Conservation (phyloP, 2,113 vertebrate genomes). For the Egretta garzetta region DNA sequence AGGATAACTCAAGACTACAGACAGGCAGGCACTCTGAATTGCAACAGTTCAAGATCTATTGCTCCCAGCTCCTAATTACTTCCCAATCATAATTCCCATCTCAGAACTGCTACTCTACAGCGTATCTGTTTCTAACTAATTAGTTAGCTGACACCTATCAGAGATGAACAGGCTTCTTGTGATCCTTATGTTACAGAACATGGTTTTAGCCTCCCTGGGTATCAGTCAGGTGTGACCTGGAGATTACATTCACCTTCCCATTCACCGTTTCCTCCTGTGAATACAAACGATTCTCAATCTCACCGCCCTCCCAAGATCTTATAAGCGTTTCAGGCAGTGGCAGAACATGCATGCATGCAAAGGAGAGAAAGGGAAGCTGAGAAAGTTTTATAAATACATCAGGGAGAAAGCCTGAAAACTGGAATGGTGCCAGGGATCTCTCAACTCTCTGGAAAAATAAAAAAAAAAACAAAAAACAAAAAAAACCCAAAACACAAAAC, state of each 20-base stretch:
- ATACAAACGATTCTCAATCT: background rate
- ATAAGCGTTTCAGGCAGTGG: background rate
- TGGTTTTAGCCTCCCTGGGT: accelerated
- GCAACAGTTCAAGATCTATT: background rate
- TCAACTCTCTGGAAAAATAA: background rate
- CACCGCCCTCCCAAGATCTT: background rate
- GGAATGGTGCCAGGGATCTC: background rate
- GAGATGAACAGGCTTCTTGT: background rate
- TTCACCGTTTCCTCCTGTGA: background rate
- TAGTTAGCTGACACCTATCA: background rate
- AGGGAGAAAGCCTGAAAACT: background rate
- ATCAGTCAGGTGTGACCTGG: background rate
- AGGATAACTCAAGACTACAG: background rate
- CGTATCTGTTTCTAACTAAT: background rate
- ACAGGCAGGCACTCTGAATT: background rate
- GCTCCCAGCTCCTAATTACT: background rate
- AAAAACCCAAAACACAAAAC: background rate
- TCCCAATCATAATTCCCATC: background rate
- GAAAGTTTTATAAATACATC: background rate
- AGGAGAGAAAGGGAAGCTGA: background rate
- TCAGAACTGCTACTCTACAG: background rate
- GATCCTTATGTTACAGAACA: background rate
- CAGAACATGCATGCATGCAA: background rate
- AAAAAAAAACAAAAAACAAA: too few relatives aligned
- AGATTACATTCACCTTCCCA: accelerated